phyloP scores from a whole-genome alignment of 2,113 vertebrate genomes.

The Dolichotis patagonum region DNA sequence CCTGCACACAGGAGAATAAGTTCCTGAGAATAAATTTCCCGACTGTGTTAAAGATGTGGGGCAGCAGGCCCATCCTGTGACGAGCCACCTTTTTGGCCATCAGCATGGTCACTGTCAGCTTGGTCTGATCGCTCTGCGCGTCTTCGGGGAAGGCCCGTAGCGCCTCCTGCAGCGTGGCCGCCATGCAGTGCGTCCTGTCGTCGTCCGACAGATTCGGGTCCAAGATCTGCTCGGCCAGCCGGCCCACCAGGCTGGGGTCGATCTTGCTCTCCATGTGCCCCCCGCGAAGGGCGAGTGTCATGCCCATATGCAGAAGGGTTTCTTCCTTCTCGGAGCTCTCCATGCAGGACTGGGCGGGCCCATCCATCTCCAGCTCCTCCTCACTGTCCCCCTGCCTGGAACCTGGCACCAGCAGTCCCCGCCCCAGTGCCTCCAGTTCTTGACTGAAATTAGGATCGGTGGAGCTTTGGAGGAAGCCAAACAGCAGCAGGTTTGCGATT shows the following conservation, averaged over 20 bases:
- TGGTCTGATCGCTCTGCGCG: neutral
- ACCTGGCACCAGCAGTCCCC: rapidly evolving
- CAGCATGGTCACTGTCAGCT: neutral
- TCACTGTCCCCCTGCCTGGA: rapidly evolving
- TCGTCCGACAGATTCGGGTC: neutral
- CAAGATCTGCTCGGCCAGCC: neutral
- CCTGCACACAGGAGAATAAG: neutral
- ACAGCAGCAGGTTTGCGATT: constrained; percentile 65
- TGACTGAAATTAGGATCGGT: constrained; percentile 45
- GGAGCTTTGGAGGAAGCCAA: constrained; percentile 81
- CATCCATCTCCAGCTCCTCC: constrained; percentile 82
- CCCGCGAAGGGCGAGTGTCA: neutral
- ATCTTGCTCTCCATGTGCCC: neutral
- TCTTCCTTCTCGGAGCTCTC: neutral
- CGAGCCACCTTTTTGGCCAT: neutral
- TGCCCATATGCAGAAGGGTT: neutral
- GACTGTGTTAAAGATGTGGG: neutral
- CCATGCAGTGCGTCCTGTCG: neutral
- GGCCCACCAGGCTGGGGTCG: neutral
- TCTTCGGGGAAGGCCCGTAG: neutral
- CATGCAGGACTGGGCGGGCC: neutral
- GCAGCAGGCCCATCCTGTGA: neutral
- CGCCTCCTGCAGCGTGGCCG: neutral
- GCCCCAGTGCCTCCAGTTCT: constrained; percentile 74
- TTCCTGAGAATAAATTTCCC: neutral